Conservation (phyloP, 2,888 invertebrate genomes). For the Sialis lutaria region DNA sequence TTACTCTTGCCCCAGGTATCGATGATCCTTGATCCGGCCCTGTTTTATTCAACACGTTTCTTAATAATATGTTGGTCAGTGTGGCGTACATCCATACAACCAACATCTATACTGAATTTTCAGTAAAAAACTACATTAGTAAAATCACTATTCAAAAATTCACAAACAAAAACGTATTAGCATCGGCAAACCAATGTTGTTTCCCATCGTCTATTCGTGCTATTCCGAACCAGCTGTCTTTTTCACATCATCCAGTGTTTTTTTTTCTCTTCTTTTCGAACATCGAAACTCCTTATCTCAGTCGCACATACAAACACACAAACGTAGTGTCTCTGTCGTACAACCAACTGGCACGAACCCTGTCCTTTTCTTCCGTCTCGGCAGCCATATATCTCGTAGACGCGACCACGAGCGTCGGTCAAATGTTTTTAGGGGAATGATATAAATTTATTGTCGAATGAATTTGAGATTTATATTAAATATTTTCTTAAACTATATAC, state of each 20-base stretch:
- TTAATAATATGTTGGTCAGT: too few species aligned
- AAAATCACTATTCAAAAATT: neutral
- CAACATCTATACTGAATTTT: too few species aligned
- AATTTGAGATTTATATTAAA: too few species aligned
- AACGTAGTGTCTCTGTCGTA: too few species aligned
- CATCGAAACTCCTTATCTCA: neutral
- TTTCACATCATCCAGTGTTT: conserved; percentile 20
- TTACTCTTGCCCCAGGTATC: too few species aligned
- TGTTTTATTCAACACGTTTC: too few species aligned
- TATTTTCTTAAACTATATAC: too few species aligned
- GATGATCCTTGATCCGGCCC: too few species aligned
- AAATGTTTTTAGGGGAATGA: too few species aligned
- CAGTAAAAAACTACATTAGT: too few species aligned
- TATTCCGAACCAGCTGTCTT: conserved; percentile 24
- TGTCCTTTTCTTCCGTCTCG: conserved; percentile 24
- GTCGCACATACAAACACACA: neutral
- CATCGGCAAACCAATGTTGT: neutral
- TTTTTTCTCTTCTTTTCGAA: neutral
- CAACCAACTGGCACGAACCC: neutral
- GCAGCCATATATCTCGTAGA: conserved; percentile 24
- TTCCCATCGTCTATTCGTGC: neutral
- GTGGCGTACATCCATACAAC: too few species aligned
- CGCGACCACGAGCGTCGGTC: neutral
- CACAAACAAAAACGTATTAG: neutral
- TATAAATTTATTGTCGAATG: too few species aligned